Percentiles rank a stretch among this genome's conserved stretches.
These are phyloP conservation scores for Hyposoter didymator DNA, from an alignment of 2,888 invertebrate species.

Conservation along the genomic window DNA sequence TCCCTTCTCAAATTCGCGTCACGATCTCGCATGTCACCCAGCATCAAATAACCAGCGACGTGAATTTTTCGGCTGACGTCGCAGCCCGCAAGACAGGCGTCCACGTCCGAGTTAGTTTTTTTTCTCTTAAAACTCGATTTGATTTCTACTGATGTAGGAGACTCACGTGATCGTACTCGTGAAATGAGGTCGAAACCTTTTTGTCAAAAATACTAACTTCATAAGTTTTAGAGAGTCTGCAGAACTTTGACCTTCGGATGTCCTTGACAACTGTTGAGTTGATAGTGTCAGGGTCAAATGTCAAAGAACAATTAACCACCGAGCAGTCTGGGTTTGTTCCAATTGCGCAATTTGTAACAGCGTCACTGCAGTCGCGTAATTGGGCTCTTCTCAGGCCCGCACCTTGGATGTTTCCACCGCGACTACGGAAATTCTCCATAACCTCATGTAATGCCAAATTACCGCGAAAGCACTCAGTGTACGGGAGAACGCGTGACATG, in stretches of 20 bases:
- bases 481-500: slow-evolving; percentile 12
- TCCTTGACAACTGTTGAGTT: background rate
- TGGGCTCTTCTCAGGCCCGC: background rate
- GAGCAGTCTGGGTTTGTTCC: background rate
- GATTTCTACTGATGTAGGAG: slow-evolving; percentile 18
- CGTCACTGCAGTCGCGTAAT: background rate
- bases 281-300: background rate
- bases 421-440: background rate
- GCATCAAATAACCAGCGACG: slow-evolving; percentile 64
- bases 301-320: background rate
- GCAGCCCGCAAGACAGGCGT: slow-evolving; percentile 19
- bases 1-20: slow-evolving; percentile 58
- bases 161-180: slow-evolving; percentile 11
- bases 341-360: background rate
- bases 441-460: slow-evolving; percentile 1
- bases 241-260: background rate
- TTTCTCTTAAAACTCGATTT: slow-evolving; percentile 55
- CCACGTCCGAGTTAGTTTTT: slow-evolving; percentile 18
- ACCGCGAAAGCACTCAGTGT: slow-evolving; percentile 1
- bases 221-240: background rate
- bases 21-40: slow-evolving; percentile 65
- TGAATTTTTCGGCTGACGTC: slow-evolving; percentile 54
- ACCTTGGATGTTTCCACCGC: background rate
- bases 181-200: slow-evolving; percentile 28
- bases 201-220: slow-evolving; percentile 21